phyloP scores from a whole-genome alignment of 2,113 vertebrate genomes.

The Jacana jacana region DNA sequence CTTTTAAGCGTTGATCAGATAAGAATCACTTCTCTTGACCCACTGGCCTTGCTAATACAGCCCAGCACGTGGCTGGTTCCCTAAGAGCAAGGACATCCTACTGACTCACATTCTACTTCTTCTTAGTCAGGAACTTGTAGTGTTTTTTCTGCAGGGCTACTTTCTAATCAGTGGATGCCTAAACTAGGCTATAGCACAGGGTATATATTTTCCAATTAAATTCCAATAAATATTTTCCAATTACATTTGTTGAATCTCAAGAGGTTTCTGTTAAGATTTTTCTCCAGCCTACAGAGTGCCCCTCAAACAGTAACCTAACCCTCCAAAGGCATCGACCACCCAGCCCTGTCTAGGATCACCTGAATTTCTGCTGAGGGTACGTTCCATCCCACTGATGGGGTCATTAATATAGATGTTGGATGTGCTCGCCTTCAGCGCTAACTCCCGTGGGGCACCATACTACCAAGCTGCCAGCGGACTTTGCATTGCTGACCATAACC shows the following conservation, averaged over 20 bases:
- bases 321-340: background rate
- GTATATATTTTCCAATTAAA: background rate
- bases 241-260: background rate
- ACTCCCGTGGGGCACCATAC: background rate
- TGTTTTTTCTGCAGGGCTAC: background rate
- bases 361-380: background rate
- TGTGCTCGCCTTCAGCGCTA: accelerated
- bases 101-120: background rate
- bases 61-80: background rate
- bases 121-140: background rate
- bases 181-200: background rate
- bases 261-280: background rate
- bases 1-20: background rate
- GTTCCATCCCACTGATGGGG: accelerated
- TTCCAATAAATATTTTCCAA: background rate
- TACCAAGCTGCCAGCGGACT: background rate
- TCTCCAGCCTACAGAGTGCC: background rate
- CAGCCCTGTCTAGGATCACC: background rate
- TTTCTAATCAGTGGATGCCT: background rate
- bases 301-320: background rate
- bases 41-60: background rate
- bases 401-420: background rate
- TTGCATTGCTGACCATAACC: background rate
- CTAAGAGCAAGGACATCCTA: background rate
- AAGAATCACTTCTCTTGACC: background rate